phyloP scores from a whole-genome alignment of 2,888 invertebrate genomes.

The Melanophora roralis region DNA sequence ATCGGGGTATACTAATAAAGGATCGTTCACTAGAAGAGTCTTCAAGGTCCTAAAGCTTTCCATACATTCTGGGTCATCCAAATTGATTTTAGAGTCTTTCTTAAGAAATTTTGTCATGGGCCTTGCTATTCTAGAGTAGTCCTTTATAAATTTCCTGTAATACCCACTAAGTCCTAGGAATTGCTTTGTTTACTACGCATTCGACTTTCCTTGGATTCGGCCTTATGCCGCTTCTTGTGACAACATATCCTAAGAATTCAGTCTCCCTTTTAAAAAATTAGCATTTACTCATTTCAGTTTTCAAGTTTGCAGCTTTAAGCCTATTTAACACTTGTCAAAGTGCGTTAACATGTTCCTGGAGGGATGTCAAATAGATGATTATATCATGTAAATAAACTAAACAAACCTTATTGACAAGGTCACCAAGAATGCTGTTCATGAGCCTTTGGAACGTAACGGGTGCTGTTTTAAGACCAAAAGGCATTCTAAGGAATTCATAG shows the following conservation, averaged over 20 bases:
- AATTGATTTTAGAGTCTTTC: conserved; percentile 31
- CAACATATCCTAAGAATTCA: conserved; percentile 31
- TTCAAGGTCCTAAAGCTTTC: conserved; percentile 33
- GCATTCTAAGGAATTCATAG: no score
- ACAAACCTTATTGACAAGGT: conserved; percentile 13
- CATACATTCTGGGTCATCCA: conserved; percentile 51
- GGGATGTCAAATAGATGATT: conserved; percentile 10
- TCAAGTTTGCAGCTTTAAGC: conserved; percentile 39
- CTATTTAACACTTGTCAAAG: background rate
- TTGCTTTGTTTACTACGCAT: conserved; percentile 58
- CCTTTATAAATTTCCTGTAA: no score
- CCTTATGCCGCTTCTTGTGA: conserved; percentile 67
- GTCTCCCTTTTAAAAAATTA: conserved; percentile 42
- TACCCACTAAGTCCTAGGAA: conserved; percentile 65
- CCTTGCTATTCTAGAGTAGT: conserved; percentile 59
- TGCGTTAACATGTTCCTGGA: conserved; percentile 13
- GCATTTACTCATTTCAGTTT: conserved; percentile 35
- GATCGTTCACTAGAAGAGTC: no score
- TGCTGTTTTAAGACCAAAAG: no score
- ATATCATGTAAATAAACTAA: conserved; percentile 26
- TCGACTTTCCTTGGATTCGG: conserved; percentile 70
- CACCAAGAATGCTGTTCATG: conserved; percentile 1
- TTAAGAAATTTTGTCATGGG: conserved; percentile 57
- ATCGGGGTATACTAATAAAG: conserved; percentile 51
- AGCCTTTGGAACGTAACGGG: conserved; percentile 26